Conservation (phyloP, 2,888 invertebrate genomes). For the Pecten maximus region DNA sequence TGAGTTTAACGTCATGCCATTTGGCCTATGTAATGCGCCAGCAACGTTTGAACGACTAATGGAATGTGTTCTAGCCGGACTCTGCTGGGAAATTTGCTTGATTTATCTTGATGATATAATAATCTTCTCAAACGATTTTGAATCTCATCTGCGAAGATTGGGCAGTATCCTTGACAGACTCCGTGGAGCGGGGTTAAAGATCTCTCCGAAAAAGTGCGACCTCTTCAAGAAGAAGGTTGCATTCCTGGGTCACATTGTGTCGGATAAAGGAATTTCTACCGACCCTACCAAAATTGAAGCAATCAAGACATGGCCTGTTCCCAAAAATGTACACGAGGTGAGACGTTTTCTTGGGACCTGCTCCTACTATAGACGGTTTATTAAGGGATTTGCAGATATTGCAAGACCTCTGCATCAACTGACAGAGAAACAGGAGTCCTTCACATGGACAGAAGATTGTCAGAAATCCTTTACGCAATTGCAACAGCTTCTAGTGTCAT, state of each 20-base stretch:
- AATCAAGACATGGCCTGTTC: not conserved
- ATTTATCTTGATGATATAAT: conserved; percentile 67
- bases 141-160: not conserved
- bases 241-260: not conserved
- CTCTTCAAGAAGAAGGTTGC: not conserved
- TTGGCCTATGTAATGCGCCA: conserved; percentile 61
- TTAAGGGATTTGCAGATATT: not conserved
- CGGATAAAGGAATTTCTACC: not conserved
- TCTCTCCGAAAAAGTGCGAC: not conserved
- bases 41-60: conserved; percentile 60
- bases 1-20: conserved; percentile 62
- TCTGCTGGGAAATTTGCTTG: conserved; percentile 56
- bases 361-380: not conserved
- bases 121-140: not conserved
- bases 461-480: not conserved
- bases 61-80: conserved; percentile 50
- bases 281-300: not conserved
- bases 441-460: conserved; percentile 21
- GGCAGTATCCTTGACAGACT: not conserved
- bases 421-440: not conserved
- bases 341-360: not conserved
- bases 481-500: not conserved
- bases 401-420: conserved; percentile 36
- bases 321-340: not conserved
- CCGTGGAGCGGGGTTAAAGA: not conserved